A percentile compares a stretch with the other conserved stretches of the same genome.
Evolutionary conservation across 2,113 vertebrate genomes (phyloP).

Genomic region (Lucifuga dentata): DNA sequence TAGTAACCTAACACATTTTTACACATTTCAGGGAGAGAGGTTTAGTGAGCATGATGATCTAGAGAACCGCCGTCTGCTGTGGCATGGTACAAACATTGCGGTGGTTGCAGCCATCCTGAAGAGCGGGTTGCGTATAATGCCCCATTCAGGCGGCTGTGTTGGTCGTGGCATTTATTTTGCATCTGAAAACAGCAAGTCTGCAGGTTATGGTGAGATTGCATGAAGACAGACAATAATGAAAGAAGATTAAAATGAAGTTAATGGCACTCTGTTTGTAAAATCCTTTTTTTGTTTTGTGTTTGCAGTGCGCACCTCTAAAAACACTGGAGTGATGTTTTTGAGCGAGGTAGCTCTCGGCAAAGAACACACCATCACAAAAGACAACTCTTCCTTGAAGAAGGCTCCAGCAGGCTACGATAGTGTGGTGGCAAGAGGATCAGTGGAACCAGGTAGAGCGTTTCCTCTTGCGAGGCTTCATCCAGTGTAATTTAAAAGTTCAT

Average conservation of each 20-base stretch:
- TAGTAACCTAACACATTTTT: background rate
- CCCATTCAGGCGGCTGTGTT: slow-evolving; percentile 89
- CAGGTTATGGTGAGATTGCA: slow-evolving; percentile 83
- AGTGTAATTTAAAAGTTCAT: background rate
- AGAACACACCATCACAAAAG: slow-evolving; percentile 79
- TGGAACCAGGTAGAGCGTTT: slow-evolving; percentile 91
- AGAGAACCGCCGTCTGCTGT: slow-evolving; percentile 89
- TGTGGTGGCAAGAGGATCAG: slow-evolving; percentile 86
- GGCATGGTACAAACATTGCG: slow-evolving; percentile 92
- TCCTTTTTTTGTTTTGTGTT: background rate
- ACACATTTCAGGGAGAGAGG: slow-evolving; percentile 77
- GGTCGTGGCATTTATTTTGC: slow-evolving; percentile 93
- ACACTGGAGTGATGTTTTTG: slow-evolving; percentile 91
- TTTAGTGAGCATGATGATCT: slow-evolving; percentile 82
- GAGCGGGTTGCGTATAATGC: slow-evolving; percentile 93
- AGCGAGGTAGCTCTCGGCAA: slow-evolving; percentile 90
- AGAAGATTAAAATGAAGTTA: background rate
- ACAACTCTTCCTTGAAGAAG: slow-evolving; percentile 72
- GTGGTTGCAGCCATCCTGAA: slow-evolving; percentile 92
- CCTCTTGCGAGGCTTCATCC: no score
- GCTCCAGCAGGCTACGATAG: slow-evolving; percentile 85
- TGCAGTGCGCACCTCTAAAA: slow-evolving; percentile 79
- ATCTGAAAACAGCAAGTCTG: slow-evolving; percentile 91
- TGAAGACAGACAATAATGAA: background rate
- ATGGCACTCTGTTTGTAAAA: background rate